These are phyloP conservation scores for Muscicapa adusta DNA, from an alignment of 2,113 vertebrate genomes.

Conservation along the genomic window DNA sequence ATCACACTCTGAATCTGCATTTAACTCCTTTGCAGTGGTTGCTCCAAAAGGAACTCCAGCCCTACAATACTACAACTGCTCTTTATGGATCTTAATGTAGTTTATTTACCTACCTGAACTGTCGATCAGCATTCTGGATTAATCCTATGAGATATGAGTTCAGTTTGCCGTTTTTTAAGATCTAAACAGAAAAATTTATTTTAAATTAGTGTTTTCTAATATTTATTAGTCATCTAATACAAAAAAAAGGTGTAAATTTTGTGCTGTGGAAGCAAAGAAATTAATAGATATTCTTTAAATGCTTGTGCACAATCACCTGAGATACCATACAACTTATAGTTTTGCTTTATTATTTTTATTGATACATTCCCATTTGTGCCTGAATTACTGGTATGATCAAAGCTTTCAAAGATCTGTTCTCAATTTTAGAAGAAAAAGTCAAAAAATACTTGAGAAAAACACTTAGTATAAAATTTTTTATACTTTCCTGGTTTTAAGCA, in stretches of 20 bases:
- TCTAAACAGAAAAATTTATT: conserved; percentile 58
- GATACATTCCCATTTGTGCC: not conserved
- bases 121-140: conserved; percentile 77
- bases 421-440: not conserved
- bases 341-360: not conserved
- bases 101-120: conserved; percentile 80
- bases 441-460: not conserved
- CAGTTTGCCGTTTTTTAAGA: conserved; percentile 58
- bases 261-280: not conserved
- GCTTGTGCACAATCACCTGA: not conserved
- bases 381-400: not conserved
- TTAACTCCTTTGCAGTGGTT: not conserved
- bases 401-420: not conserved
- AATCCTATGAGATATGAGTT: conserved; percentile 86
- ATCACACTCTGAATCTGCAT: not conserved
- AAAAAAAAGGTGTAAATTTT: not conserved
- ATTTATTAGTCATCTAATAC: not conserved
- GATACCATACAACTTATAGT: not conserved
- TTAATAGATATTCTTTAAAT: not conserved
- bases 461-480: not conserved
- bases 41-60: not conserved
- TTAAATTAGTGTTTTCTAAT: not conserved
- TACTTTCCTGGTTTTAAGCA: not conserved
- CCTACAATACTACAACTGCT: not conserved
- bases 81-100: not conserved